Conservation (phyloP, 2,113 vertebrate species). For the Morone chrysops region DNA sequence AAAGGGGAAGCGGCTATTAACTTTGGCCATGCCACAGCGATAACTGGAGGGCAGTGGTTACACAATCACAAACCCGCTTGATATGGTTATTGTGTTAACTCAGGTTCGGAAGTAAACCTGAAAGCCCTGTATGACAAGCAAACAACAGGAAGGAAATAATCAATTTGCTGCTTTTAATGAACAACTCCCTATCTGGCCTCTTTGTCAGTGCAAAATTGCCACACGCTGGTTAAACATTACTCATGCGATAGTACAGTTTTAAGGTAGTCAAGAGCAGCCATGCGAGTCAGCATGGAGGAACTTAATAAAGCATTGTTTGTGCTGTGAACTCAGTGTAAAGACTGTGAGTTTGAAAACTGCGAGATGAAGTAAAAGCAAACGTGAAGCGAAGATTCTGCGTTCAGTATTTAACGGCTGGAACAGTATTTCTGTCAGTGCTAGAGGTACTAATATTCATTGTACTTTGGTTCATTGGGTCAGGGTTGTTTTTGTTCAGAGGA, state of each 20-base stretch:
- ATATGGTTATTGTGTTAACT: slow-evolving; percentile 88
- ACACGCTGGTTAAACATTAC: slow-evolving; percentile 91
- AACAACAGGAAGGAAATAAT: slow-evolving; percentile 97
- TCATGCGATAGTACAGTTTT: slow-evolving; percentile 51
- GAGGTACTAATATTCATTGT: neutral
- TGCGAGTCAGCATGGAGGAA: slow-evolving; percentile 68
- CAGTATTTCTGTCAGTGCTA: neutral
- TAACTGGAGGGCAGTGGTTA: slow-evolving; percentile 84
- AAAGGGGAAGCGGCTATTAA: slow-evolving; percentile 69
- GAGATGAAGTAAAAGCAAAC: slow-evolving; percentile 16
- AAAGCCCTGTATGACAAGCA: slow-evolving; percentile 87
- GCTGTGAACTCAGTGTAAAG: slow-evolving; percentile 35
- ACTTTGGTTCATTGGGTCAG: slow-evolving; percentile 30
- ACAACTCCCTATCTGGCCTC: slow-evolving; percentile 87
- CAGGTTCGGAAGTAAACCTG: slow-evolving; percentile 88
- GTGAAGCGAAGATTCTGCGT: neutral
- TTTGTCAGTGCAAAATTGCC: slow-evolving; percentile 87
- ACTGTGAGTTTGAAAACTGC: neutral
- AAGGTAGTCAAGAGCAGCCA: slow-evolving; percentile 63
- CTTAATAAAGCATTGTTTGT: slow-evolving; percentile 27
- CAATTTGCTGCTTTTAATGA: slow-evolving; percentile 92
- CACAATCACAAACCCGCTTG: slow-evolving; percentile 82
- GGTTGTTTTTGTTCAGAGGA: slow-evolving; percentile 9
- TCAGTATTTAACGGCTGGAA: neutral
- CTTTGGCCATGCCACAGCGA: slow-evolving; percentile 69